Evolutionary conservation across 1,140 invertebrate species (phyloP).

Genomic region (Tetramorium simillimum): DNA sequence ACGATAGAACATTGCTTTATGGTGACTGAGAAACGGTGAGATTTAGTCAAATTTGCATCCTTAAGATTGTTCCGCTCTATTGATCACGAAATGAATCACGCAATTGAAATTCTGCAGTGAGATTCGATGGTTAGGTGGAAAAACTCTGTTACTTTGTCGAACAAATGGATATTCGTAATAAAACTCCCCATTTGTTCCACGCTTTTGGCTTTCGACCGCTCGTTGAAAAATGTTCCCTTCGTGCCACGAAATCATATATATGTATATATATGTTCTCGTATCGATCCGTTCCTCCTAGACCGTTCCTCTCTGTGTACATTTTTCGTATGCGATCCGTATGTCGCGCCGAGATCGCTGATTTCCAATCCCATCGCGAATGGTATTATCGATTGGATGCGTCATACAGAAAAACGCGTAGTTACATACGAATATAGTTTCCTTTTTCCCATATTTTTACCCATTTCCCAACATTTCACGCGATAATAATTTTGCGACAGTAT

Average conservation of each 20-base stretch:
- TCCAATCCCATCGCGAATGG: slow-evolving; percentile 30
- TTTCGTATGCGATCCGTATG: slow-evolving; percentile 47
- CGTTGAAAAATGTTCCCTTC: slow-evolving; percentile 56
- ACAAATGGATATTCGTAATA: slow-evolving; percentile 57
- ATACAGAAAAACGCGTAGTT: slow-evolving; percentile 10
- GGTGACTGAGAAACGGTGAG: neutral
- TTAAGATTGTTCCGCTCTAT: slow-evolving; percentile 23
- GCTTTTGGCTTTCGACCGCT: slow-evolving; percentile 45
- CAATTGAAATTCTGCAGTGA: slow-evolving; percentile 25
- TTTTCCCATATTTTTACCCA: slow-evolving; percentile 6
- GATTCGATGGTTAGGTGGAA: neutral
- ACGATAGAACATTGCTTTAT: neutral
- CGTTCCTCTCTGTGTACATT: neutral
- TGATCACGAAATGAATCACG: slow-evolving; percentile 23
- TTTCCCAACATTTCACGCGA: neutral
- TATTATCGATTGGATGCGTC: slow-evolving; percentile 42
- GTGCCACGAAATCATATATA: slow-evolving; percentile 40
- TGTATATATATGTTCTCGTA: neutral
- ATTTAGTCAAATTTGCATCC: neutral
- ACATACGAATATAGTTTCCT: neutral
- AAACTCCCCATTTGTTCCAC: slow-evolving; percentile 52
- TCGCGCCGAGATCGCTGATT: slow-evolving; percentile 29
- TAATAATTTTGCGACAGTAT: neutral
- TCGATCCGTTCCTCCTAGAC: slow-evolving; percentile 20
- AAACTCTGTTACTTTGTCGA: slow-evolving; percentile 43